Evolutionary conservation across 1,140 invertebrate species (phyloP), one percentile per base, ranked within the genome.

Genomic region (Oedothorax gibbosus): DNA sequence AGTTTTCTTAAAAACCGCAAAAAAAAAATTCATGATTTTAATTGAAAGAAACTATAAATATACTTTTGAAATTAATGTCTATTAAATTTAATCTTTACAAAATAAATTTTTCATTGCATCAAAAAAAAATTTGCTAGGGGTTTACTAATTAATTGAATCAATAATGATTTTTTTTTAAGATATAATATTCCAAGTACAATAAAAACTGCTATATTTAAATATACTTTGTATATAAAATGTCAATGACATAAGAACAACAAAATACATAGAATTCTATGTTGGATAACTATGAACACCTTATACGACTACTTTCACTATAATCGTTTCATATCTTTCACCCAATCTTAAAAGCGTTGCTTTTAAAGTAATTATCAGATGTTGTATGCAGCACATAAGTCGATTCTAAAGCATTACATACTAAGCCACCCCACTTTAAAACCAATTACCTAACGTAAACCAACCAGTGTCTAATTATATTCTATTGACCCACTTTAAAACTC

Each of bases 21-120:
- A 51, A 15, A 64, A 76, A 62, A 35, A 49, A 9, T 49, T 76
- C 8, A 49, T 76, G 0, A 76, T 76, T 8, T 35, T 76, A 7
- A 49, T 64, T 62, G 54, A 62, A 76, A 64, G 51, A 51, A 18
- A 18, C 12, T 21, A n/a, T 14, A 62, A 62, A 76, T 76, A 76
- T 62, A 50, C 73, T 14, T 76, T 62, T 76, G 11, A 50, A 62
- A 50, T 64, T 7, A 69, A 69, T 50, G 35, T 50, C n/a, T 57
- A 15, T 15, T 57, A 69, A 50, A 69, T 50, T 50, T 50, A 50
- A 15, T 14, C 49, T 0, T 50, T 69, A 51, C 35, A 69, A 50
- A 15, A 69, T 18, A 49, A 15, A 50, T 0, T 50, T 69, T 69
- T 51, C 11, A 69, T 11, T 6, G 21, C n/a, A 50, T 69, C 12